Conservation (phyloP, 2,797 vertebrate species). For the Poeciliopsis turneri region DNA sequence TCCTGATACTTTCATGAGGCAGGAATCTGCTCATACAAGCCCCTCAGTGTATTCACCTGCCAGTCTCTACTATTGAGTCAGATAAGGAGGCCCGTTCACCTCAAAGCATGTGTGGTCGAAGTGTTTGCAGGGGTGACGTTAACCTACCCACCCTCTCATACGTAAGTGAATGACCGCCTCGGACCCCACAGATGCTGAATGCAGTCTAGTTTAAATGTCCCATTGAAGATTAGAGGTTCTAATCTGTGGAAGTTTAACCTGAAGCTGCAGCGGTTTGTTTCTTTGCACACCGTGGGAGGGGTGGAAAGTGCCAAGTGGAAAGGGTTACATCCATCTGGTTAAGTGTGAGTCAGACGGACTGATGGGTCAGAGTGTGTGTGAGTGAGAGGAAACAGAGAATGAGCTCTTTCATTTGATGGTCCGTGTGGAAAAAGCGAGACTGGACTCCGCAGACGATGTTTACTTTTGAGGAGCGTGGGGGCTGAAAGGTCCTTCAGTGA, state of each 20-base stretch:
- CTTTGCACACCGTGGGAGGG: constrained; percentile 1
- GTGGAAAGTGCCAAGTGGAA: constrained; percentile 68
- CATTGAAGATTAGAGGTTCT: constrained; percentile 10
- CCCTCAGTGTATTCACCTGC: constrained; percentile 28
- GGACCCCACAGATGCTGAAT: constrained; percentile 21
- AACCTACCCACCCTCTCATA: neutral
- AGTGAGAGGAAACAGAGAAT: constrained; percentile 62
- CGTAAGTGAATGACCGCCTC: constrained; percentile 16
- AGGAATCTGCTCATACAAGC: constrained; percentile 6
- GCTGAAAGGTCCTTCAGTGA: constrained; percentile 52
- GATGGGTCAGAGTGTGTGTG: constrained; percentile 46
- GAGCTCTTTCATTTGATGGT: constrained; percentile 76
- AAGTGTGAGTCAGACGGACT: constrained; percentile 67
- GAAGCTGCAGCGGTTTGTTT: constrained; percentile 20
- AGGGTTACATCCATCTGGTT: constrained; percentile 52
- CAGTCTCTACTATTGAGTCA: constrained; percentile 26
- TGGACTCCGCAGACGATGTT: constrained; percentile 64
- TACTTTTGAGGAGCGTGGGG: constrained; percentile 65
- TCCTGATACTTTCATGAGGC: constrained; percentile 1
- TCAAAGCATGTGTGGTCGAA: constrained; percentile 11
- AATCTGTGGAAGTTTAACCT: constrained; percentile 18
- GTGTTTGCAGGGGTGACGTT: constrained; percentile 17
- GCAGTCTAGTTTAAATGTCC: constrained; percentile 13
- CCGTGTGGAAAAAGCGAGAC: constrained; percentile 66
- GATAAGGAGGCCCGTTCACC: neutral